phyloP scores from a whole-genome alignment of 1,140 invertebrate genomes.

The Yoshiicerus persimilis region DNA sequence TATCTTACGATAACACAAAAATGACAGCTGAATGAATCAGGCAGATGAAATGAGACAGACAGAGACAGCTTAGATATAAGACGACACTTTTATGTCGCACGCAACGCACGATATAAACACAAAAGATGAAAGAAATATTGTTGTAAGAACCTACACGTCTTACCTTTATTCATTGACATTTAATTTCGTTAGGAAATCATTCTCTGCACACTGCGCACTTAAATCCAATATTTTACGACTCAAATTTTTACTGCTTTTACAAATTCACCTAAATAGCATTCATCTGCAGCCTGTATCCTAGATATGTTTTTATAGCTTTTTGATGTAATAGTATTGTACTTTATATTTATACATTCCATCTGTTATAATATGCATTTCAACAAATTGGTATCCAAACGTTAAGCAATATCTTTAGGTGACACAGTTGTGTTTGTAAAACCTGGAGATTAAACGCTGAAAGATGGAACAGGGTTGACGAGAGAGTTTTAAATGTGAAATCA shows the following conservation, averaged over 20 bases:
- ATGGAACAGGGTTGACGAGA: neutral
- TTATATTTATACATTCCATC: no score
- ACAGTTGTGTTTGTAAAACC: neutral
- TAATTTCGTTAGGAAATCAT: neutral
- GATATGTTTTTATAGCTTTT: no score
- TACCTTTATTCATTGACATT: neutral
- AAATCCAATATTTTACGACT: no score
- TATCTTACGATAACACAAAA: conserved; percentile 9
- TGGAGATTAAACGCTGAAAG: neutral
- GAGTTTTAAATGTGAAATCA: neutral
- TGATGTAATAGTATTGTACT: no score
- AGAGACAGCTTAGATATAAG: neutral
- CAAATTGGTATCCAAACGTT: no score
- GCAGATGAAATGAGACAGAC: neutral
- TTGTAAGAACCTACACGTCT: neutral
- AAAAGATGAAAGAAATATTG: conserved; percentile 1
- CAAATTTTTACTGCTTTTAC: no score
- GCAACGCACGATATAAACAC: neutral
- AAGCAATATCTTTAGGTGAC: no score
- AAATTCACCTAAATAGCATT: no score
- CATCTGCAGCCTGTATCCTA: no score
- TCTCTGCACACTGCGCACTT: neutral
- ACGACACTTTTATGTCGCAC: neutral
- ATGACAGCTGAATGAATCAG: conserved; percentile 34
- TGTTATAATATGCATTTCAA: no score